phyloP scores from a whole-genome alignment of 2,797 vertebrate genomes.

The Enteromius argenteus region DNA sequence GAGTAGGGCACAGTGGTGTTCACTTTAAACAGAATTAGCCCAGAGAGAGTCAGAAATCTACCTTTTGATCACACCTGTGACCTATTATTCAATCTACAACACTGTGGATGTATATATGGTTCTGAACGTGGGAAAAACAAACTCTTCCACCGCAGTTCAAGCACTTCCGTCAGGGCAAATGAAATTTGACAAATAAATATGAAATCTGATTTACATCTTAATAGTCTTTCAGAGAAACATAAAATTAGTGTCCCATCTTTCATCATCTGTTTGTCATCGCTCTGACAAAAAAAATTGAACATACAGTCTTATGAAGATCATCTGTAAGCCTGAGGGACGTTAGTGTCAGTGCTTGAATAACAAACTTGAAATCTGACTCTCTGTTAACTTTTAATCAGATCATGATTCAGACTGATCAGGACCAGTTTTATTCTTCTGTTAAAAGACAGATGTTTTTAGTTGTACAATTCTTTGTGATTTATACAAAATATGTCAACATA shows the following conservation, averaged over 20 bases:
- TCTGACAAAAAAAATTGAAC: neutral
- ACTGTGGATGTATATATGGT: neutral
- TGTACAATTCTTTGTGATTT: neutral
- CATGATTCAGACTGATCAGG: neutral
- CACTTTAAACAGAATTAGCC: neutral
- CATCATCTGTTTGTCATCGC: neutral
- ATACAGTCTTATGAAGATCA: neutral
- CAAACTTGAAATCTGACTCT: neutral
- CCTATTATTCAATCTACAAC: neutral
- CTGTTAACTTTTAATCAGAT: neutral
- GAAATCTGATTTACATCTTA: neutral
- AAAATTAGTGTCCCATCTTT: neutral
- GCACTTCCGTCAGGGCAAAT: neutral
- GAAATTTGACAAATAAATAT: neutral
- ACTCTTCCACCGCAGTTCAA: neutral
- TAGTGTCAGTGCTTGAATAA: neutral
- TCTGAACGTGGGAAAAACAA: neutral
- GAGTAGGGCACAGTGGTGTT: neutral
- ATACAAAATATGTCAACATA: conserved; percentile 5
- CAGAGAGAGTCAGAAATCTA: neutral
- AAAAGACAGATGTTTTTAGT: conserved; percentile 12
- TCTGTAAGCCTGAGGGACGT: neutral
- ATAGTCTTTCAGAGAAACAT: neutral
- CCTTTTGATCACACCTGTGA: neutral
- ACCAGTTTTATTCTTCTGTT: neutral